Evolutionary conservation across 1,140 invertebrate genomes (phyloP).

Genomic region (Aphelenchoides besseyi): DNA sequence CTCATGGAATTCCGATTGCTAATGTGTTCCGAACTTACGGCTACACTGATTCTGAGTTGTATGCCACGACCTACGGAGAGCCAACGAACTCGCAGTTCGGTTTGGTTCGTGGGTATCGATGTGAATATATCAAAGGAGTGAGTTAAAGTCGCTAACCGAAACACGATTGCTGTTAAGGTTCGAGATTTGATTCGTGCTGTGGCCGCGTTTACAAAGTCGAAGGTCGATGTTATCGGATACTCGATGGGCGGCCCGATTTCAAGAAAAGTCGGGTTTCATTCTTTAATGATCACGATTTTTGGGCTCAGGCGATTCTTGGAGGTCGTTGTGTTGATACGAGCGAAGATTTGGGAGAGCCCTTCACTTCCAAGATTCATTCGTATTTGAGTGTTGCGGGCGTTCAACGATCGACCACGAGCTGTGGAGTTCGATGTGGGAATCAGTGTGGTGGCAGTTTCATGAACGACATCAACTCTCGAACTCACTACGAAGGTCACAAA

Average conservation of each 20-base stretch:
- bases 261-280: constrained; percentile 25
- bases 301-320: constrained; percentile 39
- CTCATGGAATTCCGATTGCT: constrained; percentile 30
- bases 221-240: constrained; percentile 51
- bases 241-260: constrained; percentile 53
- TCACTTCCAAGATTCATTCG: constrained; percentile 22
- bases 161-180: constrained; percentile 41
- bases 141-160: neutral
- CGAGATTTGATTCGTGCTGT: constrained; percentile 25
- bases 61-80: constrained; percentile 53
- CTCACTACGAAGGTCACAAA: constrained; percentile 1
- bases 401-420: constrained; percentile 7
- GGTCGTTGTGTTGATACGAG: constrained; percentile 33
- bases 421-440: neutral
- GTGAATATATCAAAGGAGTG: constrained; percentile 47
- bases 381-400: constrained; percentile 36
- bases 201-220: constrained; percentile 8
- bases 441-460: neutral
- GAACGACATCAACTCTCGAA: constrained; percentile 7
- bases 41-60: constrained; percentile 39
- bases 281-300: neutral
- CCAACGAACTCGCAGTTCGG: constrained; percentile 42
- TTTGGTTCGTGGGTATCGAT: constrained; percentile 37
- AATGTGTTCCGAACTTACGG: constrained; percentile 35
- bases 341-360: constrained; percentile 32